Base-by-base conservation (phyloP, 2,797 vertebrate species). In the Sitta carolinensis region DNA sequence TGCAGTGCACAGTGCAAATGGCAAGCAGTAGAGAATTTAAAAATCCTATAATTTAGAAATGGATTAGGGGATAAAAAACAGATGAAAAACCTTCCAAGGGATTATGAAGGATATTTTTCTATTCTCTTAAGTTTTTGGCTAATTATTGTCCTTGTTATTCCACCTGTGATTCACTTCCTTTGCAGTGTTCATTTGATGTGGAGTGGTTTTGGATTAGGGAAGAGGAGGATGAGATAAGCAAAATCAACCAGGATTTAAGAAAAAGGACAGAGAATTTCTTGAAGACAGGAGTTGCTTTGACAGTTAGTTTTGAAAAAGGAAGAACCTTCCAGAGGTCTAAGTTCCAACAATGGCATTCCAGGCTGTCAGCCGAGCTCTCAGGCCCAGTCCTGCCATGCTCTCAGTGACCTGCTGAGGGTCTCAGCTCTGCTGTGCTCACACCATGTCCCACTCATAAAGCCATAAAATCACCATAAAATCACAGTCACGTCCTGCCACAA, bases 341-440 rank as follows among this genome's bases (percentile, higher is more conserved):
- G 23, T 70, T 77, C n/a, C 62, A 64, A 2, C 6, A 51, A 2
- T 0, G 2, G 5, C 25, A 8, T 3, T n/a, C 52, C 52, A 66
- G 55, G 18, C 48, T 83, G 22, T 22, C 48, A 67, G 64, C 26
- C n/a, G 19, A 27, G 26, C 34, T 67, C 22, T 32, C 23, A 29
- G 20, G 5, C 14, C 23, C 32, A 32, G 26, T 43, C 16, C 16
- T 0, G 0, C 8, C 26, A 17, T 5, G 38, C 21, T 70, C 61
- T 40, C 64, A 22, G 34, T 16, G 76, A 20, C 29, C 26, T 67
- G 4, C 38, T 14, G 38, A 77, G 78, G 50, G 38, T 30, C 25
- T 34, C 57, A 70, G 16, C 73, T 50, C 48, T 63, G 27, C 15
- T 47, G 55, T 10, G 42, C 59, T 59, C 64, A 79, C 52, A 74